Evolutionary conservation across 2,797 vertebrate genomes (phyloP).

Genomic region (Darevskia nairensis): DNA sequence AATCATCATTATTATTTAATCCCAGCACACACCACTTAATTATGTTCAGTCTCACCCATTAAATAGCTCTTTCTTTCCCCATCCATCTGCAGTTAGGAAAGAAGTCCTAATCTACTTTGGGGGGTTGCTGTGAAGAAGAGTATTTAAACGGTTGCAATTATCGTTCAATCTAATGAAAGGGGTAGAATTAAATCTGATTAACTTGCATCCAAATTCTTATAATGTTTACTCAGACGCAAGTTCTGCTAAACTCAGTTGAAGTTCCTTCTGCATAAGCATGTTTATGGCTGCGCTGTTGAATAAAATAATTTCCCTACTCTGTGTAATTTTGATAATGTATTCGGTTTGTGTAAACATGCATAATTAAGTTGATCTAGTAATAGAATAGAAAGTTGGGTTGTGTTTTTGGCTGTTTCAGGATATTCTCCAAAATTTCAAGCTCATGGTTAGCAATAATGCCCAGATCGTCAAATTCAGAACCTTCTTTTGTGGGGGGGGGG

Average conservation of each 20-base stretch:
- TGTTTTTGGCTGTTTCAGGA: neutral
- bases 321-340: conserved; percentile 1
- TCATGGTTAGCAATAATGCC: neutral
- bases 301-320: neutral
- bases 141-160: neutral
- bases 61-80: neutral
- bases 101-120: neutral
- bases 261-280: neutral
- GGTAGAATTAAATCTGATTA: neutral
- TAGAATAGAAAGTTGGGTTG: neutral
- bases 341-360: neutral
- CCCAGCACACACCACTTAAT: neutral
- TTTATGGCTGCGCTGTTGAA: neutral
- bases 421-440: neutral
- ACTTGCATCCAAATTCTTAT: neutral
- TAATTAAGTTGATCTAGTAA: neutral
- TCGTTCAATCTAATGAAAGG: neutral
- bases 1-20: neutral
- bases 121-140: neutral
- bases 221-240: neutral
- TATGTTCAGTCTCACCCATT: neutral
- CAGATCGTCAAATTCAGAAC: neutral
- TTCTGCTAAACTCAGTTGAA: neutral
- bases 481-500: neutral
- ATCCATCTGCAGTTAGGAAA: neutral